phyloP scores from a whole-genome alignment of 2,797 vertebrate genomes.

The Xyrichtys novacula region DNA sequence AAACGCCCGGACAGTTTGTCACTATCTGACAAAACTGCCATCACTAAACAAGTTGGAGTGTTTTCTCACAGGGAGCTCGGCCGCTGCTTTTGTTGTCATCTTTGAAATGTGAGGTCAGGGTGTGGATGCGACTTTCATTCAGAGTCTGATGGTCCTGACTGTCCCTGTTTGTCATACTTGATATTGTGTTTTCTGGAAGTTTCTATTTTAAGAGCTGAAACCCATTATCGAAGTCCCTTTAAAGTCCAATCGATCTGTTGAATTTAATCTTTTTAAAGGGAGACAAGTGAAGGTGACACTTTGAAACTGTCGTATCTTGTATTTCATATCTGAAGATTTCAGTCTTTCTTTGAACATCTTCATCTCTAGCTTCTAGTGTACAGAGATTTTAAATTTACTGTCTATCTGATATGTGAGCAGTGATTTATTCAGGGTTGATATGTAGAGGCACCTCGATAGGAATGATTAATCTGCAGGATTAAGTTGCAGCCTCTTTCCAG shows the following conservation, averaged over 20 bases:
- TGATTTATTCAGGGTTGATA: conserved; percentile 23
- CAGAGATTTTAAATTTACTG: not conserved
- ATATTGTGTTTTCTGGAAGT: not conserved
- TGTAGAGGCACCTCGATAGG: conserved; percentile 28
- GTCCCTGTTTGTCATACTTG: not conserved
- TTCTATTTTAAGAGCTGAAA: not conserved
- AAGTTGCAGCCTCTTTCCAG: conserved; percentile 20
- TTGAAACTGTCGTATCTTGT: too few species aligned
- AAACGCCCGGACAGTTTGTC: conserved; percentile 42
- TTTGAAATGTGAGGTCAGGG: conserved; percentile 28
- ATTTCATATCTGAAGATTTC: too few species aligned
- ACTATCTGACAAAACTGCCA: conserved; percentile 52
- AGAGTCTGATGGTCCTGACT: not conserved
- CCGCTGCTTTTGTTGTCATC: conserved; percentile 23
- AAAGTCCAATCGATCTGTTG: not conserved
- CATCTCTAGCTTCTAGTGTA: not conserved
- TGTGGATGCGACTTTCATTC: conserved; percentile 1
- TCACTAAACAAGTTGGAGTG: conserved; percentile 18
- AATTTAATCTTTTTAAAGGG: too few species aligned
- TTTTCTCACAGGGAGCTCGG: conserved; percentile 18
- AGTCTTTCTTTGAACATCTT: not conserved
- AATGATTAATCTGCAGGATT: conserved; percentile 44
- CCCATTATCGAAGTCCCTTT: conserved; percentile 1
- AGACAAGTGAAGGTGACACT: not conserved
- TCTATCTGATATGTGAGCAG: conserved; percentile 1